Base-by-base conservation (phyloP, 2,113 vertebrate species). In the Ceyx cyanopectus region DNA sequence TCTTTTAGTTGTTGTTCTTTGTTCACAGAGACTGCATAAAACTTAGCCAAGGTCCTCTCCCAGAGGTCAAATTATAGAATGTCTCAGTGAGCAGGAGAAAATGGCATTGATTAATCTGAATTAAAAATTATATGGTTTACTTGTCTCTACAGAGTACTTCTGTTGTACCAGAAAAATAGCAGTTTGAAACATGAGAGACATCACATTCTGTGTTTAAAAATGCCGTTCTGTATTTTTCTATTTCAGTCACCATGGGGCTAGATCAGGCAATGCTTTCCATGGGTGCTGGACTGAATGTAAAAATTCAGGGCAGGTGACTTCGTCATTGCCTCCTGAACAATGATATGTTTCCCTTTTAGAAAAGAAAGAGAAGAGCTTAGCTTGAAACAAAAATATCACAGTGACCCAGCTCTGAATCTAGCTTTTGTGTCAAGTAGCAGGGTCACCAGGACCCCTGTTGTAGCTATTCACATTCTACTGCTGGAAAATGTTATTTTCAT, bases 11-110 rank as follows among this genome's bases (percentile, higher is more conserved):
- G 12, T 2, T 37, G 26, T 22, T 87, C 29, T 53, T 2, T 18
- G 20, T 22, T 67, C 61, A 46, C 8, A 61, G 73, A 72, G 16
- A 56, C 3, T 1, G 4, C 0, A 0, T 20, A 48, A 1, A 14
- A 1, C 1, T 46, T 6, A 91, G 50, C 21, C 60, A 58, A 77
- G 15, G 24, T 30, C 24, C 20, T 30, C 17, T 50, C 24, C 22
- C 22, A 14, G 62, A 81, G 29, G 21, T 43, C 48, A 89, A 65
- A 45, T 15, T 75, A 23, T 7, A 78, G 56, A 79, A 91, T 87
- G 62, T 60, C 54, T 91, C 58, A 68, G 21, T 45, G 70, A 92
- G 27, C 9, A 91, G 67, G 40, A 73, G 70, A 41, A 92, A 89
- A 89, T 23, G 32, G 41, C 1, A 0, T 34, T 65, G 75, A 89